Evolutionary conservation across 2,797 vertebrate genomes (phyloP), one percentile per base, ranked within the genome.

Genomic region (Sitta carolinensis): DNA sequence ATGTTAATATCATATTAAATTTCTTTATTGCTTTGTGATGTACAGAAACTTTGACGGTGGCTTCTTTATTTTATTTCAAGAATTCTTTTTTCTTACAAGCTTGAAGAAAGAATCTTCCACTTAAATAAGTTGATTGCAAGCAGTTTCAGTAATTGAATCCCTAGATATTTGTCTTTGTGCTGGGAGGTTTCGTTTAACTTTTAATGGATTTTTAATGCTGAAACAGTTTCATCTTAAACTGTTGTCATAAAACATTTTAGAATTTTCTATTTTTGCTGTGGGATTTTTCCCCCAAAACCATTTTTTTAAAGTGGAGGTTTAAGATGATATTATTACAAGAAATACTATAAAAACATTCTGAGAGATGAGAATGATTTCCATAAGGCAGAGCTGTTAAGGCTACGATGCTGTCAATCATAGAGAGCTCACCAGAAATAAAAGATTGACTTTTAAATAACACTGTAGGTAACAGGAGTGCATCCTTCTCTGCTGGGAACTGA

Each of bases 121-220:
- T 95, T 88, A 92, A 86, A 73, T 73, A 86, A 87, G 87, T 58
- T 80, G n/a, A 93, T 94, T 94, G 84, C 83, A 93, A 91, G 90
- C 55, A 90, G 79, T 92, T 95, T 92, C 82, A 78, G 82, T 95
- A 95, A 96, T 94, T 97, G 89, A 96, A 91, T 96, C 92, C 89
- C 95, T 88, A 92, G 94, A 94, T 92, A 95, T 91, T 87, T 93
- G 67, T 90, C 93, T 95, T 93, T 95, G 79, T 87, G 47, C 73
- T 95, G 55, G 62, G 82, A 95, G 84, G 59, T 92, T 95, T 95
- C 17, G 0, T 95, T 97, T 91, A 90, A 92, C 72, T 96, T 95
- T 86, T 92, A 97, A 96, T 96, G 94, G 89, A 90, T 93, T 95
- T 92, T 95, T 95, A 95, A 91, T 94, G 76, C 42, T 91, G 84